phyloP scores from a whole-genome alignment of 1,140 invertebrate species.

The Sinonovacula constricta region DNA sequence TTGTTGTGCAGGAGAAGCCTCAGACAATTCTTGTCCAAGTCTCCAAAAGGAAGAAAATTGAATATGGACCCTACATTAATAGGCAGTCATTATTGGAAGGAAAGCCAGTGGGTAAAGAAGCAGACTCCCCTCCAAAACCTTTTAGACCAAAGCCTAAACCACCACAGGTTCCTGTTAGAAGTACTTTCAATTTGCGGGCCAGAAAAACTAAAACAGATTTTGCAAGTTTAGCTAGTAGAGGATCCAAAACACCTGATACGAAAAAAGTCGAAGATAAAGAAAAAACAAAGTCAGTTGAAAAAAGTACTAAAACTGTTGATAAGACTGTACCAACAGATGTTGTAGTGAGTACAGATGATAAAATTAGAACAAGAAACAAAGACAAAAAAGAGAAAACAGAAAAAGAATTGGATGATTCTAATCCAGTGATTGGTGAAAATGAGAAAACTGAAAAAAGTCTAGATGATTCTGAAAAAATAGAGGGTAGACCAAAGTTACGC shows the following conservation, averaged over 20 bases:
- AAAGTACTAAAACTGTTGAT: not conserved
- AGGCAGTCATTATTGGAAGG: slow-evolving; percentile 43
- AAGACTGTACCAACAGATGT: not conserved
- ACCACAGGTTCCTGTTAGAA: slow-evolving; percentile 27
- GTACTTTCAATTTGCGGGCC: slow-evolving; percentile 44
- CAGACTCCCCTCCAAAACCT: slow-evolving; percentile 25
- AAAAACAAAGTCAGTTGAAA: slow-evolving; percentile 18
- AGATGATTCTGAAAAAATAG: slow-evolving; percentile 6
- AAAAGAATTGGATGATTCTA: not conserved
- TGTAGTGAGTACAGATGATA: slow-evolving; percentile 1
- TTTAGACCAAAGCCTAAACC: slow-evolving; percentile 47
- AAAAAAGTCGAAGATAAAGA: slow-evolving; percentile 33
- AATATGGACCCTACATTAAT: slow-evolving; percentile 49
- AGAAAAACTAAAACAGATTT: slow-evolving; percentile 48
- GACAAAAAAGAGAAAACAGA: slow-evolving; percentile 35
- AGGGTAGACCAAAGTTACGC: slow-evolving; percentile 21
- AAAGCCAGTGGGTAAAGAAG: slow-evolving; percentile 30
- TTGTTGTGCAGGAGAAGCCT: slow-evolving; percentile 29
- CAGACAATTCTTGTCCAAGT: slow-evolving; percentile 49
- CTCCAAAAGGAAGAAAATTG: slow-evolving; percentile 49
- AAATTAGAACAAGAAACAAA: slow-evolving; percentile 38
- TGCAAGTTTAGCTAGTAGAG: slow-evolving; percentile 35
- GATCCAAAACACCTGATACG: slow-evolving; percentile 27
- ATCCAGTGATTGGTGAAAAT: no score
- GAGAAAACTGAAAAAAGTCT: slow-evolving; percentile 4